These are phyloP conservation scores for Anguilla pacifica DNA, from an alignment of 2,797 vertebrate species.

Conservation along the genomic window DNA sequence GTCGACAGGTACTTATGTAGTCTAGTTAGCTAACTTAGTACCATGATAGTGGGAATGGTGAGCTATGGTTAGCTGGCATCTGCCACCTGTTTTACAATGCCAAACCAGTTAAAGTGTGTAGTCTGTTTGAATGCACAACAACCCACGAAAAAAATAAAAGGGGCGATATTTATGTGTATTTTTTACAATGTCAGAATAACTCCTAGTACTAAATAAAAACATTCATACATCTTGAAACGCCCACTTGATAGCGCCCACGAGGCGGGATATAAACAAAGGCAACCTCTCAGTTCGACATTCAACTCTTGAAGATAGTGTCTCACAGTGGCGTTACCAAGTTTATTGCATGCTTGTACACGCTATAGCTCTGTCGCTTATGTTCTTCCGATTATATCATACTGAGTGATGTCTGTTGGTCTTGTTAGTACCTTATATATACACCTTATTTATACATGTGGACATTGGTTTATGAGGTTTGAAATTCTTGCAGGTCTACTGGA, in stretches of 20 bases:
- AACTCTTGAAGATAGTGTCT: background rate
- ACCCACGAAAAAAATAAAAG: no score
- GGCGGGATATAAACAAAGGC: background rate
- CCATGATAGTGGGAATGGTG: background rate
- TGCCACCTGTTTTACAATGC: background rate
- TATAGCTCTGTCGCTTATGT: background rate
- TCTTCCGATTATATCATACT: background rate
- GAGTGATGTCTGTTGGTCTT: background rate
- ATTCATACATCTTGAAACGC: background rate
- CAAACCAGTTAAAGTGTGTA: background rate
- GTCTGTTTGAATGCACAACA: no score
- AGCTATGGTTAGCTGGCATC: background rate
- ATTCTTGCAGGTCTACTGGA: no score
- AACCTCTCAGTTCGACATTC: background rate
- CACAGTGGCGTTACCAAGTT: background rate
- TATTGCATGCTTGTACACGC: background rate
- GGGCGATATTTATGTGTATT: no score
- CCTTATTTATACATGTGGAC: no score
- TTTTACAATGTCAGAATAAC: background rate
- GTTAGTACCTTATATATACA: no score
- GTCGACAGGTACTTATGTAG: no score
- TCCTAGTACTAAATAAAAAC: background rate
- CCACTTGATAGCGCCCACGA: background rate
- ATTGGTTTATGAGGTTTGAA: no score
- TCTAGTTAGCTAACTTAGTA: background rate